These are phyloP conservation scores for Condylostylus longicornis DNA, from an alignment of 1,140 invertebrate species.

Conservation along the genomic window DNA sequence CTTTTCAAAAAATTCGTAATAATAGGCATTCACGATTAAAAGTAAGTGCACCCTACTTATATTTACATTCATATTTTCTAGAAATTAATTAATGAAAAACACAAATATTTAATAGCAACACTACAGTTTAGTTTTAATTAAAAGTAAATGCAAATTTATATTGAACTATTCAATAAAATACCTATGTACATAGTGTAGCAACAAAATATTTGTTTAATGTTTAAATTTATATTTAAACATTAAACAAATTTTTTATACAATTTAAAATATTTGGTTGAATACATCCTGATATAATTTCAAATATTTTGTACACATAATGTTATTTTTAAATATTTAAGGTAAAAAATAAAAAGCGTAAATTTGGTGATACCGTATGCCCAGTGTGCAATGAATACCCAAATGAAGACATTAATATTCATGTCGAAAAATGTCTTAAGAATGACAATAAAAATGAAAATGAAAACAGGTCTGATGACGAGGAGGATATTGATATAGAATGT, in stretches of 20 bases:
- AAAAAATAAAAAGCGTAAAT: conserved; percentile 39
- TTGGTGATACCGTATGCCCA: conserved; percentile 53
- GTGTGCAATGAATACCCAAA: conserved; percentile 54
- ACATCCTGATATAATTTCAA: too few species aligned
- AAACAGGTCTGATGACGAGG: conserved; percentile 48
- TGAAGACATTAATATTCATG: conserved; percentile 61
- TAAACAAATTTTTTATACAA: neutral
- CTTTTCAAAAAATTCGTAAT: conserved; percentile 33
- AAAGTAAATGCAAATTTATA: neutral
- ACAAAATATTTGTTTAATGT: conserved; percentile 7
- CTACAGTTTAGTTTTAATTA: conserved; percentile 1
- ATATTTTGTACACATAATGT: neutral
- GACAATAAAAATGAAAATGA: conserved; percentile 15
- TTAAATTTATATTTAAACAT: neutral
- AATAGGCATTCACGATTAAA: conserved; percentile 36
- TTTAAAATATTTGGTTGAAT: too few species aligned
- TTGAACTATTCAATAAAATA: conserved; percentile 12
- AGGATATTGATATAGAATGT: conserved; percentile 50
- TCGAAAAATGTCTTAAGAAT: conserved; percentile 51
- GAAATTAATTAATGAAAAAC: neutral
- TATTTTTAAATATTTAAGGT: conserved; percentile 4
- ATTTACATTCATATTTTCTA: neutral
- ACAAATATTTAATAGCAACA: neutral
- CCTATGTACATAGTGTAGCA: conserved; percentile 17
- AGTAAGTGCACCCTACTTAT: conserved; percentile 9